Percentiles rank a stretch among this genome's conserved stretches.
Conservation (phyloP, 2,888 invertebrate genomes). For the Cheilosia vernalis region DNA sequence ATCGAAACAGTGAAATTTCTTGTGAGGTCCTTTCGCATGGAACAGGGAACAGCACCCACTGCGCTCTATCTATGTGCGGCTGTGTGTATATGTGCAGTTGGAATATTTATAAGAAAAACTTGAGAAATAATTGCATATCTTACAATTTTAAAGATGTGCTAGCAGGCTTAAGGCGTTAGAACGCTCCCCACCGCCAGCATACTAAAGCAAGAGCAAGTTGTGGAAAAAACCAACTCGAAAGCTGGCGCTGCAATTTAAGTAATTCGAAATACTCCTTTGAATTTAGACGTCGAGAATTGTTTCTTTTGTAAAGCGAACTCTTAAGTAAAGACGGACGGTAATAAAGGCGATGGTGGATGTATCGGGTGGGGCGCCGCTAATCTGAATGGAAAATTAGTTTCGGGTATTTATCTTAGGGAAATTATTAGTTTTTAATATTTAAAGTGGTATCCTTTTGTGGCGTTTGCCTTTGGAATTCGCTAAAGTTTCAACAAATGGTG, state of each 20-base stretch:
- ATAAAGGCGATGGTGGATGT: background rate
- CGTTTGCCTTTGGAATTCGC: conserved; percentile 41
- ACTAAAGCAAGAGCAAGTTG: background rate
- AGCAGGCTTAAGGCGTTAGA: conserved; percentile 45
- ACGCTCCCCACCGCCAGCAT: conserved; percentile 1
- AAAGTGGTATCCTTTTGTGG: conserved; percentile 73
- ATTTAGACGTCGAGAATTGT: conserved; percentile 62
- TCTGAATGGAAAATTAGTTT: conserved; percentile 74
- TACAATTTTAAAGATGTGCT: conserved; percentile 80
- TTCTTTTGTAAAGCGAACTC: conserved; percentile 67
- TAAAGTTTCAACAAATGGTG: conserved; percentile 28
- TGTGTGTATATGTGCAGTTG: conserved; percentile 56
- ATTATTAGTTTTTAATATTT: conserved; percentile 75
- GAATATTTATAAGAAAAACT: conserved; percentile 76
- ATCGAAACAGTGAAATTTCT: conserved; percentile 32
- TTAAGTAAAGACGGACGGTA: conserved; percentile 49
- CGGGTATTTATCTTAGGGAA: conserved; percentile 73
- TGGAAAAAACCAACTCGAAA: conserved; percentile 5
- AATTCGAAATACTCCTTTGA: conserved; percentile 74
- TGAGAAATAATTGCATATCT: conserved; percentile 82
- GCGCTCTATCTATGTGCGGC: too few relatives aligned
- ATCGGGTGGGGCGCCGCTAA: conserved; percentile 41
- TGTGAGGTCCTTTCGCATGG: conserved; percentile 23
- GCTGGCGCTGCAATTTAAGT: conserved; percentile 62
- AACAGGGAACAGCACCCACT: too few relatives aligned